These are phyloP conservation scores for Microtus pennsylvanicus DNA, from an alignment of 2,113 vertebrate genomes.

Conservation along the genomic window DNA sequence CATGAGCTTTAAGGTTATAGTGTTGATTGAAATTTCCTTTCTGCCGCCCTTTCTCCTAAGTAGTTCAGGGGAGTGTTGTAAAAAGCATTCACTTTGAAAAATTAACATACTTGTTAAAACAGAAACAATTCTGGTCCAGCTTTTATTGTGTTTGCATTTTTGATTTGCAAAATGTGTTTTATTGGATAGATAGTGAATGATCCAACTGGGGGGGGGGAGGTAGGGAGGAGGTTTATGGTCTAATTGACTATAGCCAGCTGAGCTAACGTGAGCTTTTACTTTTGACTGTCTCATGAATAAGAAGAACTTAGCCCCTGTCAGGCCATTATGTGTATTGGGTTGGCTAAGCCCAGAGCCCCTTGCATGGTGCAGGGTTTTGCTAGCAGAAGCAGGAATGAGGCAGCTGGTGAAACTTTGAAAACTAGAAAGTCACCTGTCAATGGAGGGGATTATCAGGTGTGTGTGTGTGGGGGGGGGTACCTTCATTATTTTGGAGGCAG, in stretches of 20 bases:
- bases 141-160: conserved; percentile 56
- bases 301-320: conserved; percentile 19
- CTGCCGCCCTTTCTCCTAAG: neutral
- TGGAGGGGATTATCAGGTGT: neutral
- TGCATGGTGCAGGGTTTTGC: neutral
- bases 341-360: neutral
- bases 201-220: neutral
- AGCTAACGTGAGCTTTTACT: conserved; percentile 39
- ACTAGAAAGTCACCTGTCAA: neutral
- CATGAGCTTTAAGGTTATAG: conserved; percentile 7
- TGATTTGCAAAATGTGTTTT: conserved; percentile 52
- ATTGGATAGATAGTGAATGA: conserved; percentile 42
- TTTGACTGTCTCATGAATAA: conserved; percentile 11
- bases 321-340: neutral
- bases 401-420: neutral
- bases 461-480: neutral
- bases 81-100: conserved; percentile 44
- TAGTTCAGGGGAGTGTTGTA: conserved; percentile 27
- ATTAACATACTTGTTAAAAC: conserved; percentile 18
- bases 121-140: neutral
- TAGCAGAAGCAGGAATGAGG: neutral
- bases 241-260: neutral
- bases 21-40: conserved; percentile 23
- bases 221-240: neutral
- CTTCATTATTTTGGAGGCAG: neutral